Evolutionary conservation across 2,888 invertebrate genomes (phyloP), one percentile per base, ranked within the genome.

Genomic region (Euzophera pinguis): DNA sequence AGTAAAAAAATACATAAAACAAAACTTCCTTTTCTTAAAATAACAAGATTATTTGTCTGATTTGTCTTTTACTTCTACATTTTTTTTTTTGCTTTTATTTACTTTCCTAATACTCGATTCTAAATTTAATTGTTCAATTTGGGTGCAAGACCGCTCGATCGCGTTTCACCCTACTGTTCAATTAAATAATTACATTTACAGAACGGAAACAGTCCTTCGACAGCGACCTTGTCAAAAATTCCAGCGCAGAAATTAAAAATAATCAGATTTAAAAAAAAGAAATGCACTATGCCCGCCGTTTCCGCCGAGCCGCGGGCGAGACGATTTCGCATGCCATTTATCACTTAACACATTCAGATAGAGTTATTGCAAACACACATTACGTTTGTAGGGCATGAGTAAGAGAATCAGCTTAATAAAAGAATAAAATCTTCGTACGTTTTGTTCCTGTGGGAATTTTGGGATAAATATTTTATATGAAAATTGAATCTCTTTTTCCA

Each of bases 291-390:
- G 67, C 53, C 54, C 61, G 63, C 69, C 62, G 75, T 80, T 78
- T 81, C 80, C 79, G 77, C 62, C 67, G 63, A 9, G 32, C 32
- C 9, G 9, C 65, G 69, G 62, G 67, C 65, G 69, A 37, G 38
- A 32, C 56, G 56, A 59, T 7, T 55, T 56, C 53, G 43, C 53
- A 34, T 13, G 54, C 32, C 48, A 47, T 53, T 52, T 13, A 37
- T 16, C 35, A 53, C 47, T 47, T 48, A 54, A 50, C 17, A 35
- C 35, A 29, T 45, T 45, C 29, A 32, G 5, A 45, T 13, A 13
- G 8, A 38, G 37, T 38, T 48, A 48, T 22, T 48, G 48, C 37
- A 8, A 13, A 7, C 45, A 14, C n/a, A 7, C 32, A 45, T 2
- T 9, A 10, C 32, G 10, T 7, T 9, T 32, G 32, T 7, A 7